Percentiles rank a stretch among this genome's conserved stretches.
These are phyloP conservation scores for Silurus aristotelis DNA, from an alignment of 2,797 vertebrate genomes.

Conservation along the genomic window DNA sequence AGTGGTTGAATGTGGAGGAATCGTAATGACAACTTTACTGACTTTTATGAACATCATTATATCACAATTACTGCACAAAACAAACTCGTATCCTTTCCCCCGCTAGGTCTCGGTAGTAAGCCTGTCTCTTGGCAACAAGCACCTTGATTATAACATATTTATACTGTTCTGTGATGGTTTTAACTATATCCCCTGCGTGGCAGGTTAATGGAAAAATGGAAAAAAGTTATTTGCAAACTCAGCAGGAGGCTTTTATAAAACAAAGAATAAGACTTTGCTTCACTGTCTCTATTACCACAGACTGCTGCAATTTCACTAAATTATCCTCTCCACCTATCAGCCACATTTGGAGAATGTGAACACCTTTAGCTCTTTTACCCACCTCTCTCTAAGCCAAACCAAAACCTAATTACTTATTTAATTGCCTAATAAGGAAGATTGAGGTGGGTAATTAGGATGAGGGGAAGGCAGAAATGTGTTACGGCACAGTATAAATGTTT, in stretches of 20 bases:
- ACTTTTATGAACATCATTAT: constrained; percentile 15
- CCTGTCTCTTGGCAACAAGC: constrained; percentile 43
- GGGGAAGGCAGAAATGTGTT: constrained; percentile 28
- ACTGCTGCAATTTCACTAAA: constrained; percentile 21
- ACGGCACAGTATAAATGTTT: constrained; percentile 38
- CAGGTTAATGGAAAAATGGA: constrained; percentile 31
- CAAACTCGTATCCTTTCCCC: background rate
- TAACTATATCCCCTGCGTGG: constrained; percentile 34
- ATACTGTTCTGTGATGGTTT: constrained; percentile 18
- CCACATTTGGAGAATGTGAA: background rate
- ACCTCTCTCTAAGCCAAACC: constrained; percentile 35
- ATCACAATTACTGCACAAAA: background rate
- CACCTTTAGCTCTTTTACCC: constrained; percentile 20
- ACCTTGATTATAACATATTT: constrained; percentile 37
- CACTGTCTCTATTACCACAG: constrained; percentile 10
- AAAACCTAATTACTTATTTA: constrained; percentile 53
- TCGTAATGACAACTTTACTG: background rate
- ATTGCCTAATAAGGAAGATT: constrained; percentile 51
- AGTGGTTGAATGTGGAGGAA: background rate
- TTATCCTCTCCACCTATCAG: constrained; percentile 3
- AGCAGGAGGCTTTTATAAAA: constrained; percentile 9
- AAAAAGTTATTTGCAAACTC: constrained; percentile 27
- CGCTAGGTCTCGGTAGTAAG: background rate
- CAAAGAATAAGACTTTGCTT: constrained; percentile 12
- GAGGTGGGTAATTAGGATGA: constrained; percentile 42